phyloP scores from a whole-genome alignment of 2,888 invertebrate species.

The Aplocera efformata region DNA sequence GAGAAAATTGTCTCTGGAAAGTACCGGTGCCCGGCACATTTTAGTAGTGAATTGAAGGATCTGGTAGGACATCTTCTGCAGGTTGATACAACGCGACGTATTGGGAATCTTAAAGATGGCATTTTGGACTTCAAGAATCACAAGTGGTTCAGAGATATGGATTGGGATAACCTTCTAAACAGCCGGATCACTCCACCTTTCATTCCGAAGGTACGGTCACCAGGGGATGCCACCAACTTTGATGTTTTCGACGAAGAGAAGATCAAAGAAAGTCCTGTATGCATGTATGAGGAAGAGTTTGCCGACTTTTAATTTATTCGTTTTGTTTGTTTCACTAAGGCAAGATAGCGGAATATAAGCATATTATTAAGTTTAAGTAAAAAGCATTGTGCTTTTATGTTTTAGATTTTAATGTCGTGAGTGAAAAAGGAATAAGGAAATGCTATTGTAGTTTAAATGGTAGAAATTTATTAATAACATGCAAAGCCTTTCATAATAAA shows the following conservation, averaged over 20 bases:
- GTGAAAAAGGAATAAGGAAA: not conserved
- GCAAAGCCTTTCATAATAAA: conserved; percentile 4
- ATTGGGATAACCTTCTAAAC: conserved; percentile 92
- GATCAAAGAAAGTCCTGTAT: conserved; percentile 70
- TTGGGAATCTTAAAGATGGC: conserved; percentile 93
- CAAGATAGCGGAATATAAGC: conserved; percentile 29
- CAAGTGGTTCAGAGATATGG: conserved; percentile 93
- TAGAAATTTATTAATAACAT: conserved; percentile 11
- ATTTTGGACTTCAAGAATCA: conserved; percentile 94
- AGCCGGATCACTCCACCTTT: conserved; percentile 85
- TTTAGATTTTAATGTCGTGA: conserved; percentile 10
- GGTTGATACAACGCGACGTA: conserved; percentile 79
- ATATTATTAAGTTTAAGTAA: conserved; percentile 43
- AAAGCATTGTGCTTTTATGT: conserved; percentile 13
- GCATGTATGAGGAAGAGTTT: conserved; percentile 84
- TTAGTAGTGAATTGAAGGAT: conserved; percentile 90
- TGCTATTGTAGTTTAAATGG: conserved; percentile 2
- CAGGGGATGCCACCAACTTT: conserved; percentile 87
- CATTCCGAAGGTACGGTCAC: conserved; percentile 79
- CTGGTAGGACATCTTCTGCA: conserved; percentile 89
- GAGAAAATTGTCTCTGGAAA: conserved; percentile 96
- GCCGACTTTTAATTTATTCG: conserved; percentile 79
- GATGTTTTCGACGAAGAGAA: conserved; percentile 81
- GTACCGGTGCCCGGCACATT: conserved; percentile 90
- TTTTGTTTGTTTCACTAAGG: conserved; percentile 17